Evolutionary conservation across 2,888 invertebrate genomes (phyloP).

Genomic region (Tuta absoluta): DNA sequence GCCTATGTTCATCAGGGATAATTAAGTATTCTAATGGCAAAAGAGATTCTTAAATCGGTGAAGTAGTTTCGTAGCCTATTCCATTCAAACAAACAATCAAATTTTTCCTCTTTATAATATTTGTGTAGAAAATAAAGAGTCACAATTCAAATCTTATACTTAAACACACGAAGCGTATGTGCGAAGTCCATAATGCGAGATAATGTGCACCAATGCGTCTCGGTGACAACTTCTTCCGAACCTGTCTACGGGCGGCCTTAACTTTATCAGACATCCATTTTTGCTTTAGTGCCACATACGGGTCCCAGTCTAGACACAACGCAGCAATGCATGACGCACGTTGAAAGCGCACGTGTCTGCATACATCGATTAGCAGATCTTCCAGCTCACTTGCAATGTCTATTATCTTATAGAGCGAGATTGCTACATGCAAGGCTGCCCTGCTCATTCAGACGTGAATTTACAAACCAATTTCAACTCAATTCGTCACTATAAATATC

Average conservation of each 20-base stretch:
- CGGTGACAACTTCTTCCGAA: neutral
- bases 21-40: too few species aligned
- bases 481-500: constrained; percentile 12
- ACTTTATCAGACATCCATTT: neutral
- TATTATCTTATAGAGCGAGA: constrained; percentile 12
- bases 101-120: too few species aligned
- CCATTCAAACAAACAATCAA: too few species aligned
- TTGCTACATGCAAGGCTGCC: constrained; percentile 15
- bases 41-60: too few species aligned
- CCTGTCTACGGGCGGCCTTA: neutral
- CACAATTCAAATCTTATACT: constrained; percentile 6
- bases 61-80: too few species aligned
- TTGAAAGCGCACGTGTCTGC: neutral
- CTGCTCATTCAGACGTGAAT: constrained; percentile 14
- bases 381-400: constrained; percentile 6
- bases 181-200: neutral
- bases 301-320: neutral
- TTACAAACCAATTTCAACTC: constrained; percentile 12
- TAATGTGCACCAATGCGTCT: constrained; percentile 8
- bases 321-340: neutral
- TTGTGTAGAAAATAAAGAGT: neutral
- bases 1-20: too few species aligned
- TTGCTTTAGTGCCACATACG: too few species aligned
- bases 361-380: constrained; percentile 4
- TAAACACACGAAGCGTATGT: neutral